Evolutionary conservation across 2,888 invertebrate genomes (phyloP).

Genomic region (Phyllotreta striolata): DNA sequence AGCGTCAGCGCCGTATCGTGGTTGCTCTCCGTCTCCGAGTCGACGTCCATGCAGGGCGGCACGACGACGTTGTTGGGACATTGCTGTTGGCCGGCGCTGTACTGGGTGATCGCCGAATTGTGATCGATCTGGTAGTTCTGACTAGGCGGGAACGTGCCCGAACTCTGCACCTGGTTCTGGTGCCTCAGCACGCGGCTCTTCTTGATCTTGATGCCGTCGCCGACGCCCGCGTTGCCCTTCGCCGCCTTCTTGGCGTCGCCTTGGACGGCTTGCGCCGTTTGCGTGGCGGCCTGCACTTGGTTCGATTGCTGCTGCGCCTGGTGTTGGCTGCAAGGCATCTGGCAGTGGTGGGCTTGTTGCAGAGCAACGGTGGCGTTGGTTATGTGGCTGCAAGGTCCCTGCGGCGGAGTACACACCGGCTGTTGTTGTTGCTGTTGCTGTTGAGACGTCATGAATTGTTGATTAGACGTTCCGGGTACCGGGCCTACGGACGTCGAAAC

Average conservation of each 20-base stretch:
- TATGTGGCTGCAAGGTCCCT: slow-evolving; percentile 49
- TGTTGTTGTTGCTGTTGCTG: slow-evolving; percentile 44
- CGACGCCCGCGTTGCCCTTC: slow-evolving; percentile 45
- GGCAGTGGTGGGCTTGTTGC: slow-evolving; percentile 46
- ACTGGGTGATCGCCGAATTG: slow-evolving; percentile 58
- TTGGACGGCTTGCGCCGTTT: slow-evolving; percentile 63
- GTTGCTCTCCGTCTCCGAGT: slow-evolving; percentile 98
- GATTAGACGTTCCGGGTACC: slow-evolving; percentile 46
- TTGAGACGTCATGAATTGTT: slow-evolving; percentile 49
- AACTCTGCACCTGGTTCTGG: slow-evolving; percentile 58
- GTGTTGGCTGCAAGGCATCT: slow-evolving; percentile 54
- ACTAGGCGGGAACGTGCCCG: slow-evolving; percentile 57
- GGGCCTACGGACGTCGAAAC: slow-evolving; percentile 53
- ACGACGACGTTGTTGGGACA: slow-evolving; percentile 49
- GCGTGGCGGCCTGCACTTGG: slow-evolving; percentile 71
- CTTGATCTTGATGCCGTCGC: slow-evolving; percentile 59
- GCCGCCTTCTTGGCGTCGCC: slow-evolving; percentile 53
- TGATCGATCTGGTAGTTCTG: slow-evolving; percentile 65
- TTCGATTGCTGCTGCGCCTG: slow-evolving; percentile 49
- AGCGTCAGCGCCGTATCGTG: slow-evolving; percentile 98
- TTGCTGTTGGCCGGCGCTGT: slow-evolving; percentile 46
- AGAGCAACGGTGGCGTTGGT: slow-evolving; percentile 39
- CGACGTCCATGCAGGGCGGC: slow-evolving; percentile 82
- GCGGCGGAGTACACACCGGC: slow-evolving; percentile 44
- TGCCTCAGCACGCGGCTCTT: slow-evolving; percentile 60